A percentile compares a stretch with the other conserved stretches of the same genome.
phyloP scores from a whole-genome alignment of 2,113 vertebrate genomes.

The Terrapene triunguis region DNA sequence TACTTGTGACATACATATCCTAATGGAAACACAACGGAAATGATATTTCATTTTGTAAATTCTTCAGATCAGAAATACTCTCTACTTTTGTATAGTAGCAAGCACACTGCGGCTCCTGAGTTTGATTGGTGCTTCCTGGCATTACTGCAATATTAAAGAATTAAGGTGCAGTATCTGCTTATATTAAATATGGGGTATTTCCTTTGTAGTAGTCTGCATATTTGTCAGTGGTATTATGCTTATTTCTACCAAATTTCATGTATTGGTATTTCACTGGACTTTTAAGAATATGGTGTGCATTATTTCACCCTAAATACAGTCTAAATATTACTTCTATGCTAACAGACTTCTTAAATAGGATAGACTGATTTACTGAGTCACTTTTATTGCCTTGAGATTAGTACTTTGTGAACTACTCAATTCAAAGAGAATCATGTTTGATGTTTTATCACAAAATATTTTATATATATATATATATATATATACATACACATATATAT shows the following conservation, averaged over 20 bases:
- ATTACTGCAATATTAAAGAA: not conserved
- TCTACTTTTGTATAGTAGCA: not conserved
- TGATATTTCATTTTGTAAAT: not conserved
- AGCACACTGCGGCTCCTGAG: not conserved
- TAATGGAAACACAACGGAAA: not conserved
- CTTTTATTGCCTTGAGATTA: not conserved
- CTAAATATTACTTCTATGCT: not conserved
- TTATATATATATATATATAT: too few species aligned
- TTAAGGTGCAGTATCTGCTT: not conserved
- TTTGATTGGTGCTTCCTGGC: not conserved
- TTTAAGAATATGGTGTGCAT: not conserved
- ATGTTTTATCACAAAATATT: not conserved
- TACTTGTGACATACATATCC: not conserved
- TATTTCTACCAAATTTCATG: not conserved
- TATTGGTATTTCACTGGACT: not conserved
- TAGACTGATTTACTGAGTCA: not conserved
- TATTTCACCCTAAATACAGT: not conserved
- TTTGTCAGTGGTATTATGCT: not conserved
- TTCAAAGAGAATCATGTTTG: not conserved
- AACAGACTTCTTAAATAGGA: not conserved
- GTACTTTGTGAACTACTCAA: not conserved
- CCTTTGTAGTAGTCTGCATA: not conserved
- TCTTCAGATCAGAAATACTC: not conserved
- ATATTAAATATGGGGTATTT: not conserved
- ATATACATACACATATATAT: too few species aligned